Evolutionary conservation across 2,888 invertebrate species (phyloP).

Genomic region (Acronicta psi): DNA sequence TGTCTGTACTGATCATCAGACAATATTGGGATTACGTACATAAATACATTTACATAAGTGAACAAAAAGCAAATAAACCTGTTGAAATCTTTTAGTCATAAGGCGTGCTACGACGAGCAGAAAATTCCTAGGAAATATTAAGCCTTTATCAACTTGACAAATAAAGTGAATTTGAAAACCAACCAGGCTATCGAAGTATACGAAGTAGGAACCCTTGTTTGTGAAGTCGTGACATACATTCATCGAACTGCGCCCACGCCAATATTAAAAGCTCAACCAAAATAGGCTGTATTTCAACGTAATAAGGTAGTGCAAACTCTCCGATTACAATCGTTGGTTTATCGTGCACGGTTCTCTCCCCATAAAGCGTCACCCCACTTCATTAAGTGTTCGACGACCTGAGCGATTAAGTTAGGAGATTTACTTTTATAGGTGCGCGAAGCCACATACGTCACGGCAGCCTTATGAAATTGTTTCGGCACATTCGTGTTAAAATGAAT

Average conservation of each 20-base stretch:
- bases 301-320: slow-evolving; percentile 23
- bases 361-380: slow-evolving; percentile 67
- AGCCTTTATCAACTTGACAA: background rate
- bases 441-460: slow-evolving; percentile 53
- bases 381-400: slow-evolving; percentile 74
- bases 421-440: slow-evolving; percentile 66
- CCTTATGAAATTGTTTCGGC: slow-evolving; percentile 62
- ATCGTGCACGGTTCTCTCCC: slow-evolving; percentile 44
- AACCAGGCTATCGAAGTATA: background rate
- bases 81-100: no score
- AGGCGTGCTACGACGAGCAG: no score
- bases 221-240: slow-evolving; percentile 44
- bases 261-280: slow-evolving; percentile 23
- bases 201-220: slow-evolving; percentile 29
- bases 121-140: no score
- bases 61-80: no score
- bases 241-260: slow-evolving; percentile 38
- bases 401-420: slow-evolving; percentile 68
- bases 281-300: slow-evolving; percentile 35
- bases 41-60: no score
- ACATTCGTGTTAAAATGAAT: slow-evolving; percentile 53
- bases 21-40: no score
- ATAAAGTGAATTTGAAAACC: background rate
- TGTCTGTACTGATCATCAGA: no score
- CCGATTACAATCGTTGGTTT: slow-evolving; percentile 27